These are phyloP conservation scores for Drosophila gunungcola DNA, from an alignment of 1,140 invertebrate genomes.

Conservation along the genomic window DNA sequence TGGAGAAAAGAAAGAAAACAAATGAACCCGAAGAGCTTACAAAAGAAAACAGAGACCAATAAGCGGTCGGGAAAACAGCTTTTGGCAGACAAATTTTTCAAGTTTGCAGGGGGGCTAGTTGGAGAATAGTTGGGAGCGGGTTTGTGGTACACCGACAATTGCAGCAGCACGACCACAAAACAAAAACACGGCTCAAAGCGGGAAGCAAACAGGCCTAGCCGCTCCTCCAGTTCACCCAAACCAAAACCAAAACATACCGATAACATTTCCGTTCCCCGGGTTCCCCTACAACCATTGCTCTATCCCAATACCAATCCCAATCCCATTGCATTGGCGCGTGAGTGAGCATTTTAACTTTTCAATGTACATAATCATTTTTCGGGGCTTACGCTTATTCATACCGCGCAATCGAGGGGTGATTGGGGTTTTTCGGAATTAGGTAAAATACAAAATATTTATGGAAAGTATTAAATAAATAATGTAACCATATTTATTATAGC, in stretches of 20 bases:
- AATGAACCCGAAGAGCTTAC: conserved; percentile 48
- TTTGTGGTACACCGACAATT: conserved; percentile 54
- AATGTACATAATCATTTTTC: conserved; percentile 76
- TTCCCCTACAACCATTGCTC: neutral
- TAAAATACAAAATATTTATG: no score
- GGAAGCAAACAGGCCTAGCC: conserved; percentile 66
- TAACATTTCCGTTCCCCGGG: conserved; percentile 27
- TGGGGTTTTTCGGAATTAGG: neutral
- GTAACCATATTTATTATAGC: no score
- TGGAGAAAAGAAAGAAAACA: conserved; percentile 52
- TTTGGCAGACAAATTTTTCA: conserved; percentile 67
- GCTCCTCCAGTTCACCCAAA: conserved; percentile 53
- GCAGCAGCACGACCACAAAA: conserved; percentile 65
- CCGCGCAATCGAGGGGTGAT: neutral
- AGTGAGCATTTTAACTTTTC: conserved; percentile 71
- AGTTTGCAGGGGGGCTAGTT: conserved; percentile 34
- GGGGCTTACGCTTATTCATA: conserved; percentile 40
- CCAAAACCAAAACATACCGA: conserved; percentile 46
- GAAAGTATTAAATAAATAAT: no score
- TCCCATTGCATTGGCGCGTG: conserved; percentile 55
- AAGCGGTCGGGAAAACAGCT: conserved; percentile 59
- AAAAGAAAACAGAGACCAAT: conserved; percentile 44
- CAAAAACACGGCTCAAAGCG: conserved; percentile 47
- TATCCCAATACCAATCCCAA: conserved; percentile 4
- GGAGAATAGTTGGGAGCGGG: conserved; percentile 28